A percentile compares a stretch with the other conserved stretches of the same genome.
These are phyloP conservation scores for Arion vulgaris DNA, from an alignment of 1,140 invertebrate genomes.

Conservation along the genomic window DNA sequence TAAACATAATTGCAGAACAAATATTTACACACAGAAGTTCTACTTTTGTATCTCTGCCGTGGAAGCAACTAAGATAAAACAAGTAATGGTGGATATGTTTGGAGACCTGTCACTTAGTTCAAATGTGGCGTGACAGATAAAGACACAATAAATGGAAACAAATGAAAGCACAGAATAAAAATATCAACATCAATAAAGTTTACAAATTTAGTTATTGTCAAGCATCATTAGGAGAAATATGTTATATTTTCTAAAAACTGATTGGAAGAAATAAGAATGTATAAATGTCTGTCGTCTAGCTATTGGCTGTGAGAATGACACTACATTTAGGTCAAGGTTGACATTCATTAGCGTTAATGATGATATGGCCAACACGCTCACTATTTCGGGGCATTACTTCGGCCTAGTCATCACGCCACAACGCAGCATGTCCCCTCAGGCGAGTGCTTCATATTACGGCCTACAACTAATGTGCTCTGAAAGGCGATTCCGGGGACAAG, in stretches of 20 bases:
- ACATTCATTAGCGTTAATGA: constrained; percentile 6
- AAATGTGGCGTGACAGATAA: no score
- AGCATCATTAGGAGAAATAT: not conserved
- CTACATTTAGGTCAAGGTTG: not conserved
- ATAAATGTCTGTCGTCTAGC: not conserved
- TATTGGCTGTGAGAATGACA: not conserved
- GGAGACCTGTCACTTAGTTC: no score
- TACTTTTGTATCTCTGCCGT: no score
- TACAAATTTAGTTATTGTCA: not conserved
- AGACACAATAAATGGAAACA: not conserved
- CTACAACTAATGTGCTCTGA: not conserved
- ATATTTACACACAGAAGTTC: no score
- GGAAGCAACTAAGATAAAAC: no score
- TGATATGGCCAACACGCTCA: not conserved
- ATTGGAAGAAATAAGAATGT: not conserved
- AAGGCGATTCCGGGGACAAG: not conserved
- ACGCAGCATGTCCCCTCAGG: not conserved
- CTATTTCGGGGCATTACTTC: not conserved
- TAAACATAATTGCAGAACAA: no score
- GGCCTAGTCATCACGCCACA: not conserved
- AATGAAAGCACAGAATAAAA: not conserved
- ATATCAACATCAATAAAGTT: not conserved
- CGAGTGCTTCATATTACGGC: not conserved
- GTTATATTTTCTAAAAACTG: not conserved
- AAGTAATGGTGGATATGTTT: no score